Evolutionary conservation across 2,113 vertebrate genomes (phyloP).

Genomic region (Pavo muticus): DNA sequence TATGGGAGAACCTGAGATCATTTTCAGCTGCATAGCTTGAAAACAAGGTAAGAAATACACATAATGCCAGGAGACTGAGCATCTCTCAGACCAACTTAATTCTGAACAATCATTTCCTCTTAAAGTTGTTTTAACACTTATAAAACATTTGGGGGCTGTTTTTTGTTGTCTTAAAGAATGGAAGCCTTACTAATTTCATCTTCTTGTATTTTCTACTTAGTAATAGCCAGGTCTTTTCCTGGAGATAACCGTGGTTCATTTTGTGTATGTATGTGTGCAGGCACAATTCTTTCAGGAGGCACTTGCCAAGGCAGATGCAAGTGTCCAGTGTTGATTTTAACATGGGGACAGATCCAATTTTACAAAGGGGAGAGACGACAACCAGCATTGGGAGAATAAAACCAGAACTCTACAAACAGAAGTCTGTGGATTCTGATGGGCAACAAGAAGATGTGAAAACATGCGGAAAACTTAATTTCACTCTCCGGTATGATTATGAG

Average conservation of each 20-base stretch:
- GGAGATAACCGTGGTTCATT: conserved; percentile 33
- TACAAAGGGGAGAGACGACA: conserved; percentile 91
- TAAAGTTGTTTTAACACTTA: not conserved
- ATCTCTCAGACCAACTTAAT: not conserved
- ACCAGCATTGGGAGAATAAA: conserved; percentile 97
- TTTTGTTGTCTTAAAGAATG: not conserved
- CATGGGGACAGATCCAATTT: conserved; percentile 82
- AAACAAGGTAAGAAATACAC: not conserved
- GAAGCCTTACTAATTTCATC: not conserved
- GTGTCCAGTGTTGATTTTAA: conserved; percentile 95
- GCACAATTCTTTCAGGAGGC: conserved; percentile 97
- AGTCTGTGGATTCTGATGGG: conserved; percentile 94
- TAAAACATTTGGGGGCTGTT: not conserved
- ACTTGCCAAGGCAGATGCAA: conserved; percentile 95
- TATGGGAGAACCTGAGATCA: not conserved
- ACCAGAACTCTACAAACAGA: conserved; percentile 98
- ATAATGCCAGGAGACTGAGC: not conserved
- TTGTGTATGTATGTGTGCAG: conserved; percentile 75
- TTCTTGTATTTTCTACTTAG: not conserved
- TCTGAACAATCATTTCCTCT: not conserved
- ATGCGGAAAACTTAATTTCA: conserved; percentile 96
- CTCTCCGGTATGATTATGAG: conserved; percentile 92
- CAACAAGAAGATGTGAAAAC: conserved; percentile 87
- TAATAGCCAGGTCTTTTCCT: not conserved
- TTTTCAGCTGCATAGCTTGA: not conserved